phyloP scores from a whole-genome alignment of 2,797 vertebrate species.

The Sebastes trivittatus region DNA sequence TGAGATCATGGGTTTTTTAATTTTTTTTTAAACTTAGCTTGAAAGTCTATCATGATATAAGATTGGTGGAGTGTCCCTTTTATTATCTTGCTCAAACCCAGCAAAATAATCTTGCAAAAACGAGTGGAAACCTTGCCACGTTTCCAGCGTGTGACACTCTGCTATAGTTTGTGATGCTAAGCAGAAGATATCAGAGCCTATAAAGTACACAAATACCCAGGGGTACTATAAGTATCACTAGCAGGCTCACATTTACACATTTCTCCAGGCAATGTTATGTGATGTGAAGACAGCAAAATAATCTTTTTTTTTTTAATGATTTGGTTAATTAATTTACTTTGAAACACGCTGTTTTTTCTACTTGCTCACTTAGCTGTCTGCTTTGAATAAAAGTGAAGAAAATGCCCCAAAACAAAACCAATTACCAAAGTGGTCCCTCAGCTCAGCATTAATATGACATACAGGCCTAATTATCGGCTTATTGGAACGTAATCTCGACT shows the following conservation, averaged over 20 bases:
- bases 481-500: constrained; percentile 29
- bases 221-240: not conserved
- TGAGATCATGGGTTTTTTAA: not conserved
- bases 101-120: not conserved
- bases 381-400: constrained; percentile 5
- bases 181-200: not conserved
- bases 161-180: not conserved
- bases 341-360: not conserved
- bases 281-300: not conserved
- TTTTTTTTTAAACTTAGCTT: not conserved
- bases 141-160: too few species aligned
- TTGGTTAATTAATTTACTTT: not conserved
- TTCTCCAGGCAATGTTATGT: not conserved
- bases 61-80: too few species aligned
- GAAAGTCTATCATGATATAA: not conserved
- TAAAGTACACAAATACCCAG: not conserved
- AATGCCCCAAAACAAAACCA: constrained; percentile 20
- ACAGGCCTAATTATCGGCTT: constrained; percentile 40
- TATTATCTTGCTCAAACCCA: too few species aligned
- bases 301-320: not conserved
- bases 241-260: not conserved
- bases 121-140: too few species aligned
- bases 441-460: constrained; percentile 24
- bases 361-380: not conserved
- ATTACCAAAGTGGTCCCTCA: constrained; percentile 28